Evolutionary conservation across 2,888 invertebrate genomes (phyloP).

Genomic region (Crioceris asparagi): DNA sequence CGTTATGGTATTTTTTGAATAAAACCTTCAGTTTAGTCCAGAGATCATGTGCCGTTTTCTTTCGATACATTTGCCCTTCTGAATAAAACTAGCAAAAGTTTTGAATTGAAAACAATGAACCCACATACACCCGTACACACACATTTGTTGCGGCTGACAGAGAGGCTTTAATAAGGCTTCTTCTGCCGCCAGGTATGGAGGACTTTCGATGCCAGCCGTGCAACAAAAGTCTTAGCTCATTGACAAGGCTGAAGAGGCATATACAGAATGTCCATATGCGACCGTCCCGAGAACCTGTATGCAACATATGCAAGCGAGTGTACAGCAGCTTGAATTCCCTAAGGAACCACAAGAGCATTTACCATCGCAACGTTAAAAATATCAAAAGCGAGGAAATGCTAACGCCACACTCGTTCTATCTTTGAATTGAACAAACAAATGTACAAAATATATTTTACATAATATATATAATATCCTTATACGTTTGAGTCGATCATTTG

Average conservation of each 20-base stretch:
- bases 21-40: too few species aligned
- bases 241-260: conserved; percentile 81
- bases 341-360: conserved; percentile 87
- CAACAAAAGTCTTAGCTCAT: conserved; percentile 81
- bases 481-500: too few species aligned
- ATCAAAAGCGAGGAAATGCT: conserved; percentile 45
- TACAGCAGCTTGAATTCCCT: conserved; percentile 86
- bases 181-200: conserved; percentile 63
- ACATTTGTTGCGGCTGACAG: too few species aligned
- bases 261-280: conserved; percentile 88
- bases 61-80: too few species aligned
- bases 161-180: conserved; percentile 32
- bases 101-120: too few species aligned
- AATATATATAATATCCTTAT: too few species aligned
- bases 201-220: conserved; percentile 86
- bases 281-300: conserved; percentile 81
- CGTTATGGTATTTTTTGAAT: too few species aligned
- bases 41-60: too few species aligned
- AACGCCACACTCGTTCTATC: conserved; percentile 36
- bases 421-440: conserved; percentile 26
- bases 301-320: conserved; percentile 85
- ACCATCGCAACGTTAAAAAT: conserved; percentile 72
- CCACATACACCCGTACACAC: too few species aligned
- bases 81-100: too few species aligned
- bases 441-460: conserved; percentile 10